Conservation (phyloP, 2,113 vertebrate genomes). For the Ramphastos sulfuratus region DNA sequence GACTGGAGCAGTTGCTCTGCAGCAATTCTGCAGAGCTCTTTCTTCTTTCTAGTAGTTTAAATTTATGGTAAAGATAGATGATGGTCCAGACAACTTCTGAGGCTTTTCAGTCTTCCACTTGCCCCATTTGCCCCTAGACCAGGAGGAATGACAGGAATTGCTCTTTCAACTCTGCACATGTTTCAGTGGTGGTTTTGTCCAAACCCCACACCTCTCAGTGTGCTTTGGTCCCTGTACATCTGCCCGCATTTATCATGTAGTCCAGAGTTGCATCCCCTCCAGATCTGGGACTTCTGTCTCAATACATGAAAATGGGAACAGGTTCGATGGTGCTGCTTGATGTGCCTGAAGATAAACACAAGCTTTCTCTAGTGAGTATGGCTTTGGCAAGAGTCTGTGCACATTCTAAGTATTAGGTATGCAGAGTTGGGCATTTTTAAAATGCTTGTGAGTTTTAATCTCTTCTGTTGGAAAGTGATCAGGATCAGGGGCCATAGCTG, state of each 20-base stretch:
- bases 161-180: not conserved
- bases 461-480: not conserved
- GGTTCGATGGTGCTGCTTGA: not conserved
- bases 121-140: not conserved
- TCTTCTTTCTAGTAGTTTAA: not conserved
- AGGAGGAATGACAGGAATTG: not conserved
- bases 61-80: not conserved
- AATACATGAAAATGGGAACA: not conserved
- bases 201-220: fast-evolving
- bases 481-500: not conserved
- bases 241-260: not conserved
- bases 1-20: not conserved
- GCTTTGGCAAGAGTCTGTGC: not conserved
- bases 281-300: not conserved
- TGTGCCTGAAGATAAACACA: not conserved
- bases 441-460: not conserved
- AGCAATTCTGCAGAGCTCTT: not conserved
- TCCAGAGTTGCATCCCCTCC: not conserved
- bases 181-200: not conserved
- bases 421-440: not conserved
- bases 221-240: not conserved
- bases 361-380: not conserved
- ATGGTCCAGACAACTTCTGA: not conserved
- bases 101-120: not conserved
- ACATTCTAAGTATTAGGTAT: not conserved